Evolutionary conservation across 2,113 vertebrate species (phyloP), one percentile per base, ranked within the genome.

Genomic region (Haemorhous mexicanus): DNA sequence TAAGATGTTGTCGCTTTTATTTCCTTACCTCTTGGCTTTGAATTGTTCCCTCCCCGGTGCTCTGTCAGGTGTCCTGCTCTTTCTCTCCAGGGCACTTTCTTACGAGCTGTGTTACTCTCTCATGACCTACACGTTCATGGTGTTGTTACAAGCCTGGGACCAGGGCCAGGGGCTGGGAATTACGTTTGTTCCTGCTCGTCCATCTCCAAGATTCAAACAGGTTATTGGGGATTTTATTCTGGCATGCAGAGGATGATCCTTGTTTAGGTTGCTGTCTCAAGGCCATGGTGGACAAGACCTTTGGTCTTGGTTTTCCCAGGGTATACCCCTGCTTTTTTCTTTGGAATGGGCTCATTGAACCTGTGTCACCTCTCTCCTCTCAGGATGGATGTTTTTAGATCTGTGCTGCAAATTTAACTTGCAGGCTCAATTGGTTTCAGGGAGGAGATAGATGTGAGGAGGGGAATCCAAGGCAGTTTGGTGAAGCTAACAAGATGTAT

Each of bases 101-200:
- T 1, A 1, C 1, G 6, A 75, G 47, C 63, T 1, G 1, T n/a
- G 32, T 41, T 83, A 26, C 20, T 82, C 18, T 35, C 47, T 82
- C 0, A 0, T 28, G 72, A 59, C 50, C 52, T 59, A 13, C 33
- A 11, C 0, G 0, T 47, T 67, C 44, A 4, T 16, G 46, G 41
- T 9, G 6, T 39, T 63, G 28, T 73, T 72, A 59, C 18, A 46
- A 46, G 14, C 32, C 47, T 3, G 18, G 70, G 73, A 50, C 41
- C 3, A 18, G 59, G 50, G 69, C 35, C 64, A 53, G 64, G 61
- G 32, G 5, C 28, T 84, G 61, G 37, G 39, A 63, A 50, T 86
- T 50, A 39, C 1, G 10, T 55, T 52, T 79, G 22, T 46, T 84
- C 10, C 52, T 72, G 62, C 66, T 82, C 9, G 24, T 85, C 6